phyloP scores from a whole-genome alignment of 2,888 invertebrate species.

The Dyspetes luteomarginatus region DNA sequence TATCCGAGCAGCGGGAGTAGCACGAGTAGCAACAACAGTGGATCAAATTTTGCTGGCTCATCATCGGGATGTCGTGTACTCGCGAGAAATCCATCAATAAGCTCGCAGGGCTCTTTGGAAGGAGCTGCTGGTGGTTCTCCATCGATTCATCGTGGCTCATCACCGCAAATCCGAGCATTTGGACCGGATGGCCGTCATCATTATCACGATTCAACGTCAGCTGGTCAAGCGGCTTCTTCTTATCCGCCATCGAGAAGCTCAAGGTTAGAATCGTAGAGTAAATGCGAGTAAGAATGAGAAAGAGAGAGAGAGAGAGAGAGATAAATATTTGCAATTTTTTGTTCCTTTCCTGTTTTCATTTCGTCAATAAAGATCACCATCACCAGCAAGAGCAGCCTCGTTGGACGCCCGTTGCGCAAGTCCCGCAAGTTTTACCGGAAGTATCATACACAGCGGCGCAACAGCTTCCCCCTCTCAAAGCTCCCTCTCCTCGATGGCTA shows the following conservation, averaged over 20 bases:
- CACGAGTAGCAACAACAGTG: slow-evolving; percentile 5
- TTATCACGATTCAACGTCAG: slow-evolving; percentile 75
- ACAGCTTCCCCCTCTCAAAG: slow-evolving; percentile 89
- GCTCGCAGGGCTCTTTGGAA: slow-evolving; percentile 93
- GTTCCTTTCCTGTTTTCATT: not conserved
- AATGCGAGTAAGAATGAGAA: not conserved
- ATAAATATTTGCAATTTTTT: no score
- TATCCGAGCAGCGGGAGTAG: slow-evolving; percentile 84
- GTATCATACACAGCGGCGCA: slow-evolving; percentile 65
- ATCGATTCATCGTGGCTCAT: slow-evolving; percentile 90
- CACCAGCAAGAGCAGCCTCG: slow-evolving; percentile 91
- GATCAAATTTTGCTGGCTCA: slow-evolving; percentile 2
- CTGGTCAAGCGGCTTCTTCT: slow-evolving; percentile 78
- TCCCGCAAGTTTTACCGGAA: slow-evolving; percentile 81
- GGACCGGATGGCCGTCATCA: slow-evolving; percentile 90
- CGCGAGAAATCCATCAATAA: slow-evolving; percentile 91
- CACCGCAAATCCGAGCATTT: slow-evolving; percentile 93
- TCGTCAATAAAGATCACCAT: slow-evolving; percentile 86
- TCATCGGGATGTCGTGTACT: slow-evolving; percentile 77
- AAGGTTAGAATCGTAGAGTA: slow-evolving; percentile 74
- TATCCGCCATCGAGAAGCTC: slow-evolving; percentile 80
- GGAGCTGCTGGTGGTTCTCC: slow-evolving; percentile 78
- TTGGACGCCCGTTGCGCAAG: slow-evolving; percentile 89
- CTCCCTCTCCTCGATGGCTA: slow-evolving; percentile 88
- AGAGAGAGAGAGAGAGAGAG: no score